Evolutionary conservation across 2,113 vertebrate genomes (phyloP).

Genomic region (Danionella cerebrum): DNA sequence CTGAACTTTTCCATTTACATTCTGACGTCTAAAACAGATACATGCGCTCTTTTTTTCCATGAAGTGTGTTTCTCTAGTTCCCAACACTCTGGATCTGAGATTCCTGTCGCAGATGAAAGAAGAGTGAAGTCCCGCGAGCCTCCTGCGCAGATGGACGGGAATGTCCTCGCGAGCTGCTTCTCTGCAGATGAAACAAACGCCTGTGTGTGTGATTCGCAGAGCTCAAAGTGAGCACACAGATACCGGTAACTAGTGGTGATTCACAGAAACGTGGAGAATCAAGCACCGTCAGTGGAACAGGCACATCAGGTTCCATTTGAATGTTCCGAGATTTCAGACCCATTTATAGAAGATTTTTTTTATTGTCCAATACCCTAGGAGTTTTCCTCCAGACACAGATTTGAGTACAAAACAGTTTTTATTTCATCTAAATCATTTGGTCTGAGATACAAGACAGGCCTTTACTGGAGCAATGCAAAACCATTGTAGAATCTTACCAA

Average conservation of each 20-base stretch:
- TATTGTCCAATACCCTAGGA: too few species aligned
- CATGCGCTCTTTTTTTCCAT: constrained; percentile 50
- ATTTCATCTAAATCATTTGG: too few species aligned
- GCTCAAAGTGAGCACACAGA: constrained; percentile 49
- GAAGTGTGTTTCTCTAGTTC: constrained; percentile 58
- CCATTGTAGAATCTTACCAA: too few species aligned
- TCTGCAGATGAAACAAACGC: constrained; percentile 15
- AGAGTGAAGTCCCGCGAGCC: constrained; percentile 57
- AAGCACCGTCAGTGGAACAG: too few species aligned
- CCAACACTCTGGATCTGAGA: constrained; percentile 57
- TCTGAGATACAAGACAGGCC: too few species aligned
- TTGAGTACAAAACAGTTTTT: too few species aligned
- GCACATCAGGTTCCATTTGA: too few species aligned
- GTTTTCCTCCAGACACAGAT: too few species aligned
- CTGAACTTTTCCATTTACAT: constrained; percentile 51
- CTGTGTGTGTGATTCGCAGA: constrained; percentile 19
- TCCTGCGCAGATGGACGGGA: constrained; percentile 65
- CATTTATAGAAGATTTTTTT: too few species aligned
- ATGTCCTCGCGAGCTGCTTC: constrained; percentile 40
- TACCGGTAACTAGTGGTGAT: constrained; percentile 34
- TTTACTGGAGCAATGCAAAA: too few species aligned
- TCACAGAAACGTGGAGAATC: too few species aligned
- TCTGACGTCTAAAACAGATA: constrained; percentile 46
- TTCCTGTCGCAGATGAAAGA: constrained; percentile 71
- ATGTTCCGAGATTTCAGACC: too few species aligned